A percentile compares a stretch with the other conserved stretches of the same genome.
Evolutionary conservation across 2,888 invertebrate genomes (phyloP).

Genomic region (Synanthedon tipuliformis): DNA sequence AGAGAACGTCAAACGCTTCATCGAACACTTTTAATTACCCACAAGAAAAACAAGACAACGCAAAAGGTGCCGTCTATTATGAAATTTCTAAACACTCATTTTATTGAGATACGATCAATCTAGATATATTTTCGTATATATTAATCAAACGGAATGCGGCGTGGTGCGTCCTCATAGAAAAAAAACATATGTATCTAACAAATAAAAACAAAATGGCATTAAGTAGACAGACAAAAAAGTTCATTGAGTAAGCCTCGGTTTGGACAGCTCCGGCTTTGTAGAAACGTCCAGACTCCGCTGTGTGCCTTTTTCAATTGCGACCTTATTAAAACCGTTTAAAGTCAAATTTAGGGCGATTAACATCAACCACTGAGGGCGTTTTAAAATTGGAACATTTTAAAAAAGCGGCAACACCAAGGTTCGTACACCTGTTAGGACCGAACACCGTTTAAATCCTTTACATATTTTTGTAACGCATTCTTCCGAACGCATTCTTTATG

Average conservation of each 20-base stretch:
- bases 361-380: neutral
- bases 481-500: slow-evolving; percentile 42
- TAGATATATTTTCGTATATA: slow-evolving; percentile 15
- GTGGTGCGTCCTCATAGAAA: slow-evolving; percentile 34
- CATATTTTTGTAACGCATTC: slow-evolving; percentile 61
- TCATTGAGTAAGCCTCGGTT: slow-evolving; percentile 49
- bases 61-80: slow-evolving; percentile 44
- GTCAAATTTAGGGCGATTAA: no score
- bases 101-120: slow-evolving; percentile 53
- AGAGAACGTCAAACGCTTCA: slow-evolving; percentile 9
- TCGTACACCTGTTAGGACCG: slow-evolving; percentile 54
- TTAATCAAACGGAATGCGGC: slow-evolving; percentile 59
- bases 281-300: slow-evolving; percentile 2
- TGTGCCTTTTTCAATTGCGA: no score
- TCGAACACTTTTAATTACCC: slow-evolving; percentile 39
- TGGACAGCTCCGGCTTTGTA: slow-evolving; percentile 17
- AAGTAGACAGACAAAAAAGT: slow-evolving; percentile 53
- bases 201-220: slow-evolving; percentile 64
- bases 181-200: slow-evolving; percentile 43
- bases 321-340: no score
- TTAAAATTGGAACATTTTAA: slow-evolving; percentile 6
- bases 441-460: slow-evolving; percentile 45
- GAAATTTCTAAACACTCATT: slow-evolving; percentile 53
- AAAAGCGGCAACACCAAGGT: slow-evolving; percentile 22
- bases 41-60: slow-evolving; percentile 26